These are phyloP conservation scores for Anagrus nilaparvatae DNA, from an alignment of 1,140 invertebrate genomes.

Conservation along the genomic window DNA sequence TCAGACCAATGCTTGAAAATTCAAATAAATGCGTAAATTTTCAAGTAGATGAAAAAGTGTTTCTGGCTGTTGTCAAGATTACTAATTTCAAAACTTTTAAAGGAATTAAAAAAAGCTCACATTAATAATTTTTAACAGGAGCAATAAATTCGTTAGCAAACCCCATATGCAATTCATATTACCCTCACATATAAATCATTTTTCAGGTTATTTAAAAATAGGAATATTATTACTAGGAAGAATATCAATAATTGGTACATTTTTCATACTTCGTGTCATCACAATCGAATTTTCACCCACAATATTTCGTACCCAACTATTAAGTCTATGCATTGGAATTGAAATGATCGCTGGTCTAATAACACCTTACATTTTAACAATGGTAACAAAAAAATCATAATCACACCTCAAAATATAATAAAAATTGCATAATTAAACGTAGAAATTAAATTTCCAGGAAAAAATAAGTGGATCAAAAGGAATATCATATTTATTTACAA, in stretches of 20 bases:
- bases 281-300: constrained; percentile 37
- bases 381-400: not conserved
- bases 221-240: constrained; percentile 27
- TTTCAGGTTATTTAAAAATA: constrained; percentile 23
- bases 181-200: not conserved
- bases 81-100: no score
- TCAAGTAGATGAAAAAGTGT: no score
- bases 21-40: no score
- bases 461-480: no score
- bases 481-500: no score
- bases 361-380: constrained; percentile 27
- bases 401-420: not conserved
- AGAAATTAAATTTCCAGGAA: not conserved
- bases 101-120: not conserved
- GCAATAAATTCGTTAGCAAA: not conserved
- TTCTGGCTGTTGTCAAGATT: no score
- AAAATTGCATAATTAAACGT: not conserved
- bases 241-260: constrained; percentile 23
- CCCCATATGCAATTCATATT: not conserved
- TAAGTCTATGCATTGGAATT: constrained; percentile 30
- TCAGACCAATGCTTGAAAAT: no score
- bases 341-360: constrained; percentile 32
- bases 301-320: constrained; percentile 28
- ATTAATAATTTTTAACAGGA: not conserved
- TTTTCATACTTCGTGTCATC: constrained; percentile 29